Evolutionary conservation across 2,888 invertebrate species (phyloP).

Genomic region (Syritta pipiens): DNA sequence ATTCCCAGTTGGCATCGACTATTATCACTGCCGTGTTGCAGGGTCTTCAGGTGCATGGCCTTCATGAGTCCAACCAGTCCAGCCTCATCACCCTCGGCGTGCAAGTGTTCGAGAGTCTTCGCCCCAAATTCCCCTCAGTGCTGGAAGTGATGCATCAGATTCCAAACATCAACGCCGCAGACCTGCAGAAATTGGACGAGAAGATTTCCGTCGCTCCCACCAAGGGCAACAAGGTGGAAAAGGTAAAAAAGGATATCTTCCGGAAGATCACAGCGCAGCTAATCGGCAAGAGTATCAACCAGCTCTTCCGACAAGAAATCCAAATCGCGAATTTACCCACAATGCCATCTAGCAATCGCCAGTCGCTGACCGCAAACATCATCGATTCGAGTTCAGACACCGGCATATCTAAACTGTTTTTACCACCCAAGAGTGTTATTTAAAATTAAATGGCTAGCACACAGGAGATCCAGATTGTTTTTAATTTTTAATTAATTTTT

Average conservation of each 20-base stretch:
- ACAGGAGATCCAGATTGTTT: conserved; percentile 58
- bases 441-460: conserved; percentile 47
- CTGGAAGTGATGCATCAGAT: conserved; percentile 86
- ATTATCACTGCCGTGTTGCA: conserved; percentile 88
- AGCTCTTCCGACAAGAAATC: conserved; percentile 92
- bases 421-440: conserved; percentile 68
- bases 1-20: conserved; percentile 84
- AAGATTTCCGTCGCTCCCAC: conserved; percentile 84
- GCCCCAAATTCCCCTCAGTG: conserved; percentile 87
- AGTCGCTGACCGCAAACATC: conserved; percentile 70
- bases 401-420: conserved; percentile 75
- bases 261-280: conserved; percentile 91
- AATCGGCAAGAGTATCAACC: conserved; percentile 91
- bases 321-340: conserved; percentile 91
- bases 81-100: conserved; percentile 88
- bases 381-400: conserved; percentile 76
- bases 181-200: conserved; percentile 92
- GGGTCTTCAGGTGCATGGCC: conserved; percentile 91
- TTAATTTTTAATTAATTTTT: conserved; percentile 49
- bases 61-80: conserved; percentile 93
- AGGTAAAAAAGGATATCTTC: conserved; percentile 93
- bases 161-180: conserved; percentile 89
- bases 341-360: conserved; percentile 78
- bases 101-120: conserved; percentile 90
- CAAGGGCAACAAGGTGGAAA: conserved; percentile 90